Base-by-base conservation (phyloP, 2,797 vertebrate species). In the Labeo calbasu region DNA sequence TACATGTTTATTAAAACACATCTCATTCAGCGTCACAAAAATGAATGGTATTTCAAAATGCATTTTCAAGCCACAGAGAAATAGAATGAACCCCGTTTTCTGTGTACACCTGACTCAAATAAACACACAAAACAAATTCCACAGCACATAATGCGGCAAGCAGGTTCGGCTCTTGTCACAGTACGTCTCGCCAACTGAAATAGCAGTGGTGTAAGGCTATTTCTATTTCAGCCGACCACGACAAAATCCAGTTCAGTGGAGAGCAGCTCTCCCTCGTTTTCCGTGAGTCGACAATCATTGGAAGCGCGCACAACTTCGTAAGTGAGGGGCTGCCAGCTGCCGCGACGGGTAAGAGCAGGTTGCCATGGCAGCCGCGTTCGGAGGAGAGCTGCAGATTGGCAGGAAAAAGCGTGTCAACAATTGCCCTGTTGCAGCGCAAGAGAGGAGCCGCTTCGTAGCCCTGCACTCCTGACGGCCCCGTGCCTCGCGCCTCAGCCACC, bases 351-450 rank as follows among this genome's bases (percentile, higher is more conserved):
- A 96, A 96, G 95, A 95, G 94, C 94, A 94, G 94, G 96, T 97
- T 96, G 96, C 96, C 96, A 96, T 97, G 96, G 96, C 94, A 97
- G 95, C 96, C 95, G 93, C 95, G 95, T 95, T 96, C 94, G 94
- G 95, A 96, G 96, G 86, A 96, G 96, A 95, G 95, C 95, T 95
- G 93, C 92, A 96, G 96, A 96, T 96, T 96, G 96, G 96, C 95
- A 96, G 95, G 95, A 95, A 96, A 96, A 96, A 96, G 96, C 96
- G 96, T 96, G 96, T 96, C 95, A 95, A 96, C 96, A 96, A 97
- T 97, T 96, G 96, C 96, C 95, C 95, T 96, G 96, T 96, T 95
- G 95, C 95, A 95, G 96, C 94, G 95, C 93, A 94, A 94, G 94
- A 96, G 94, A 95, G 95, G 95, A 96, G 95, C 94, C 94, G 95